These are phyloP conservation scores for Salticus scenicus DNA, from an alignment of 2,888 invertebrate species.

Conservation along the genomic window DNA sequence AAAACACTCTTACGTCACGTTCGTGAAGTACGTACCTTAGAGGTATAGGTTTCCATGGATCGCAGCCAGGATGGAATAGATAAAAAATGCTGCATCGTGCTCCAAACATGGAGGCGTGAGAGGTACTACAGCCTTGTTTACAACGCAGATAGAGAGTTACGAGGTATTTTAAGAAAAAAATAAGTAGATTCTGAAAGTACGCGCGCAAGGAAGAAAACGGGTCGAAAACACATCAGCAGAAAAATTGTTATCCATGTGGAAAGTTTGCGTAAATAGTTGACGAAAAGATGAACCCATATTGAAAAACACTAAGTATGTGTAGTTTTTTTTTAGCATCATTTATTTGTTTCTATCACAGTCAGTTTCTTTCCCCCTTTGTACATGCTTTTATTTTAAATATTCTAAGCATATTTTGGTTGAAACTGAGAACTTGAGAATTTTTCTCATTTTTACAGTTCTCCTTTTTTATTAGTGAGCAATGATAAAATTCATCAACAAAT, in stretches of 20 bases:
- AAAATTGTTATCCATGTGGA: background rate
- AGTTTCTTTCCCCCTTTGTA: too few species aligned
- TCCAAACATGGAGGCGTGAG: conserved; percentile 57
- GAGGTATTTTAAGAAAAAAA: conserved; percentile 53
- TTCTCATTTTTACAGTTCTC: too few species aligned
- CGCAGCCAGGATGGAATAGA: conserved; percentile 35
- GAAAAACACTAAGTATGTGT: background rate
- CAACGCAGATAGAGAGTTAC: conserved; percentile 24
- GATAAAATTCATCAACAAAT: too few species aligned
- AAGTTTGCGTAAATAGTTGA: background rate
- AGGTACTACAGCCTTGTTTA: conserved; percentile 50
- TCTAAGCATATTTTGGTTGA: too few species aligned
- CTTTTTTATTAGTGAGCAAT: too few species aligned
- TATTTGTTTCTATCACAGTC: too few species aligned
- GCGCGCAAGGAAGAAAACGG: conserved; percentile 2
- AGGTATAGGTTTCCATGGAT: conserved; percentile 34
- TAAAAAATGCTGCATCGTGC: conserved; percentile 26
- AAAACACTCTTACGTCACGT: conserved; percentile 27
- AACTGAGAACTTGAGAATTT: too few species aligned
- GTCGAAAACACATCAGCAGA: background rate
- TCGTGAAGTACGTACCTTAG: conserved; percentile 44
- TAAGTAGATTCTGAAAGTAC: background rate
- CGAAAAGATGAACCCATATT: background rate
- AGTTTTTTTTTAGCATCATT: background rate
- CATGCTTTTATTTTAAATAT: too few species aligned